A percentile compares a stretch with the other conserved stretches of the same genome.
phyloP scores from a whole-genome alignment of 2,888 invertebrate species.

The Acanthoscelides obtectus region DNA sequence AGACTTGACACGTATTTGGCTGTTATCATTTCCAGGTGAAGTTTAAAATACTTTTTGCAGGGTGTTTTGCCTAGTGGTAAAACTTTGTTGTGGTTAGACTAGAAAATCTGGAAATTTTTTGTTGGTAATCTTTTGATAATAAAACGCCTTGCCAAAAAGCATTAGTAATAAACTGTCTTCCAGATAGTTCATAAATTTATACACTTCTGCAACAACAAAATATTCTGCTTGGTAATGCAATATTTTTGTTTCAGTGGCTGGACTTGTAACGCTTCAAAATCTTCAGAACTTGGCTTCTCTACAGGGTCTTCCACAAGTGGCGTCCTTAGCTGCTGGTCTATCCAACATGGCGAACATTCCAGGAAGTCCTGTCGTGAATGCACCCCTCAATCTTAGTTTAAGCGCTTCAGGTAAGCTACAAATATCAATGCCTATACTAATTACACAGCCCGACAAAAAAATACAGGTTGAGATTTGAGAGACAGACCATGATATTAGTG shows the following conservation, averaged over 20 bases:
- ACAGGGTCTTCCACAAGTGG: slow-evolving; percentile 59
- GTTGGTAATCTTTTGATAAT: too few relatives aligned
- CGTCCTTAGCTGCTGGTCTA: slow-evolving; percentile 57
- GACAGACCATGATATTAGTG: too few relatives aligned
- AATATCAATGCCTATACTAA: background rate
- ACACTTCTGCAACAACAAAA: background rate
- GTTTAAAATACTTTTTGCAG: too few relatives aligned
- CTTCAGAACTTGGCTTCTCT: slow-evolving; percentile 76
- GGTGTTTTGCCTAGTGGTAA: too few relatives aligned
- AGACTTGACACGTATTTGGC: too few relatives aligned
- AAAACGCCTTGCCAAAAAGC: too few relatives aligned
- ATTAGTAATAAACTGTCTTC: too few relatives aligned
- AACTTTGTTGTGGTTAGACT: too few relatives aligned
- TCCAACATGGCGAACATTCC: slow-evolving; percentile 54
- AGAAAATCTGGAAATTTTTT: too few relatives aligned
- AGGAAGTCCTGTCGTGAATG: slow-evolving; percentile 55
- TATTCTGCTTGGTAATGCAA: background rate
- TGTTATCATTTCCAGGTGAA: too few relatives aligned
- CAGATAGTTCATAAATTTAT: background rate
- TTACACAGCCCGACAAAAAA: slow-evolving; percentile 2
- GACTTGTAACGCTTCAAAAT: slow-evolving; percentile 69
- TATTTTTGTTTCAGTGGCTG: slow-evolving; percentile 59
- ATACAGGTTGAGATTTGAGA: too few relatives aligned
- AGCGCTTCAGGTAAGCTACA: slow-evolving; percentile 43
- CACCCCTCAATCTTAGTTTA: slow-evolving; percentile 79